Evolutionary conservation across 2,113 vertebrate species (phyloP), one percentile per base, ranked within the genome.

Genomic region (Ellobius talpinus): DNA sequence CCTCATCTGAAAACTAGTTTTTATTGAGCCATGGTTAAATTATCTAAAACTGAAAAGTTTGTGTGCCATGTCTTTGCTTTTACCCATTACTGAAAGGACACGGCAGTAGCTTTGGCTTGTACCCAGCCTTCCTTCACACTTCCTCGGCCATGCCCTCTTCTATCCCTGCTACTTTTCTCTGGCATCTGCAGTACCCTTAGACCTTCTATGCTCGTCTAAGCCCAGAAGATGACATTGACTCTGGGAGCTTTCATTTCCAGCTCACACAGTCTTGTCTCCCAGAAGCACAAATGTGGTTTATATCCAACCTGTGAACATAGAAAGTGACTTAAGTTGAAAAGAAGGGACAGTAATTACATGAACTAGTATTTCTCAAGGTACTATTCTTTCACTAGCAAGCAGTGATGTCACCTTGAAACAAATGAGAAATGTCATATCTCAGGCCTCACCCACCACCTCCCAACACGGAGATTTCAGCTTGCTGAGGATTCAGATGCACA

Each of bases 1-100:
- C 36, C 36, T 95, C 88, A 78, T 78, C 92, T 89, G 39, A 78
- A 87, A 85, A 39, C 8, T 85, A 39, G 31, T 85, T 82, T 72
- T 55, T 63, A 36, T 70, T 92, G 81, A 88, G 10, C 10, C 61
- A 19, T 10, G 21, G 5, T 76, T 90, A 36, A 55, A 77, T 93
- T 90, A 29, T 81, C 70, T 93, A 58, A 70, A 88, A 7, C 36
- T 93, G 39, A 65, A 82, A 87, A 63, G 39, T 89, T n/a, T 78
- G 17, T 65, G 73, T 91, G 13, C 36, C 65, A 0, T 81, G 87
- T 92, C 50, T 90, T 85, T 90, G 47, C 31, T 92, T 86, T 36
- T 73, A 21, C 29, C 39, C 39, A 68, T 84, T 94, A 78, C 33
- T 76, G 42, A 33, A 92, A 78, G 91, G 50, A 13, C 50, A 63